These are phyloP conservation scores for Aldrovandia affinis DNA, from an alignment of 2,797 vertebrate genomes.

Conservation along the genomic window DNA sequence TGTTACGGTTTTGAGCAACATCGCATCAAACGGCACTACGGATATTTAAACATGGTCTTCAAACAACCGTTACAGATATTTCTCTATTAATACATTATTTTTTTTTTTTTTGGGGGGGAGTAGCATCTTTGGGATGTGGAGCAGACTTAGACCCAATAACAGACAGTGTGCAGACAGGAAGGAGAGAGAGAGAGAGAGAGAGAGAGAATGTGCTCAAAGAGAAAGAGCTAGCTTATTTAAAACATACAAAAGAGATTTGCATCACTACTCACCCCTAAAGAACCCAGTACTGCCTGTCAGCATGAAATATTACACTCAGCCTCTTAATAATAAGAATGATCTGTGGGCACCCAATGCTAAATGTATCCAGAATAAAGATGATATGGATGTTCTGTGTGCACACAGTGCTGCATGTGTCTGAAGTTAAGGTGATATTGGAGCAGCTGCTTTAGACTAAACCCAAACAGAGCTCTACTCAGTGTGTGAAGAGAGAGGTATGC, in stretches of 20 bases:
- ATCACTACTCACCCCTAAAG: constrained; percentile 43
- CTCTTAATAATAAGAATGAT: constrained; percentile 19
- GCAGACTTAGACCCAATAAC: constrained; percentile 49
- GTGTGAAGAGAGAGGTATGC: no score
- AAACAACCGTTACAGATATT: not conserved
- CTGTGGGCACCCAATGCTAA: constrained; percentile 35
- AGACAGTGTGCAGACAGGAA: constrained; percentile 56
- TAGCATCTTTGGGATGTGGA: constrained; percentile 30
- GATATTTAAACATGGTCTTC: constrained; percentile 49
- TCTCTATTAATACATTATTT: no score
- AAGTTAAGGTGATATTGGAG: no score
- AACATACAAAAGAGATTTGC: constrained; percentile 48
- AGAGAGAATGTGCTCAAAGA: constrained; percentile 55
- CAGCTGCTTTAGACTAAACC: no score
- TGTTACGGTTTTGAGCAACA: constrained; percentile 13
- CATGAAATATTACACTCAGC: constrained; percentile 47
- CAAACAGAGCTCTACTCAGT: no score
- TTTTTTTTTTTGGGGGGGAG: no score
- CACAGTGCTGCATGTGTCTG: constrained; percentile 7
- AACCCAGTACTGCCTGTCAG: constrained; percentile 49
- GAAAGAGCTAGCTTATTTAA: constrained; percentile 60
- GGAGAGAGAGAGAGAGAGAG: constrained; percentile 58
- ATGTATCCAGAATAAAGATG: constrained; percentile 27
- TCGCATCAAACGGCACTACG: constrained; percentile 39
- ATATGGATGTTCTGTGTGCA: constrained; percentile 30